These are phyloP conservation scores for Catocala nupta DNA, from an alignment of 2,888 invertebrate species.

Conservation along the genomic window DNA sequence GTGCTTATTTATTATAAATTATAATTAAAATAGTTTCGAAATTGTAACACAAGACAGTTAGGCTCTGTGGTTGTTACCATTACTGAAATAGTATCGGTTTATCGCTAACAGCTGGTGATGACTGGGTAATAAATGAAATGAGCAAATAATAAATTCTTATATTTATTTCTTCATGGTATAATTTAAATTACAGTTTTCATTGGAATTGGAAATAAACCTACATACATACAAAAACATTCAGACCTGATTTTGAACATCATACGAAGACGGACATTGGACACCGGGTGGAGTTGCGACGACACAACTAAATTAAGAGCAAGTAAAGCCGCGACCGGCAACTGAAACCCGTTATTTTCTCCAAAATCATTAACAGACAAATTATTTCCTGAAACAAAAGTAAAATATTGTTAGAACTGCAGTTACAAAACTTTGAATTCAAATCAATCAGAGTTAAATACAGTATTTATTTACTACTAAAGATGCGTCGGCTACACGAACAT, in stretches of 20 bases:
- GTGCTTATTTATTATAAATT: constrained; percentile 24
- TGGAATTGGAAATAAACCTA: constrained; percentile 79
- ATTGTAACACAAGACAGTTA: constrained; percentile 3
- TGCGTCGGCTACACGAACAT: no score
- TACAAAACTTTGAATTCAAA: no score
- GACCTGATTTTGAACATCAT: constrained; percentile 74
- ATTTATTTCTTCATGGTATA: constrained; percentile 74
- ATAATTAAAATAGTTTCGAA: not conserved
- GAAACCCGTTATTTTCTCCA: constrained; percentile 65
- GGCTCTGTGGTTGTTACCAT: constrained; percentile 34
- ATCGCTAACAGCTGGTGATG: constrained; percentile 35
- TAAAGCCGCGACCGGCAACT: constrained; percentile 50
- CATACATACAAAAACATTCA: constrained; percentile 75
- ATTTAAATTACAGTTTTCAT: constrained; percentile 75
- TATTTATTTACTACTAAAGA: no score
- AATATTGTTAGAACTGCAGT: not conserved
- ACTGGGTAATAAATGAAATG: constrained; percentile 74
- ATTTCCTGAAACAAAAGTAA: constrained; percentile 77
- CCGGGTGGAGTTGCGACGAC: constrained; percentile 50
- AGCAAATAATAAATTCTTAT: constrained; percentile 76
- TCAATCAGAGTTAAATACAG: no score
- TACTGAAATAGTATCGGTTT: constrained; percentile 31
- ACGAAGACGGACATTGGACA: constrained; percentile 71
- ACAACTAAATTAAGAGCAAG: constrained; percentile 54
- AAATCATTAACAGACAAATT: constrained; percentile 53